Evolutionary conservation across 35 echinoderm and acorn worm genomes (phyloP).

Genomic region (Ophiothrix spiculata): DNA sequence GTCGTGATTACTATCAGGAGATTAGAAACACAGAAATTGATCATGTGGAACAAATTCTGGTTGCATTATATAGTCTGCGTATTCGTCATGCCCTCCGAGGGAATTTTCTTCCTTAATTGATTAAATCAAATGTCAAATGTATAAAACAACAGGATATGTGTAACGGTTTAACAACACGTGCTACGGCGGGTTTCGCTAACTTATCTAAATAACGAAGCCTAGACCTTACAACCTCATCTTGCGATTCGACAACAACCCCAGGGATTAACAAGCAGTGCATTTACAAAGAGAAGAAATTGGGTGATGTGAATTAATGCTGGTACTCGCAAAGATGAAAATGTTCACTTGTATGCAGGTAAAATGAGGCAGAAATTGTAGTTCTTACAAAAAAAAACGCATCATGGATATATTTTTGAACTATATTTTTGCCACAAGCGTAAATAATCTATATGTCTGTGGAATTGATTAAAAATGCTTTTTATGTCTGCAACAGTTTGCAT

Average conservation of each 20-base stretch:
- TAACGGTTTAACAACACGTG: not conserved
- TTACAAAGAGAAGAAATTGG: too few relatives aligned
- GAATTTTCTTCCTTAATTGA: not conserved
- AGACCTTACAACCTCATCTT: not conserved
- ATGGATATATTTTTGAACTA: too few relatives aligned
- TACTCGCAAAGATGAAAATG: too few relatives aligned
- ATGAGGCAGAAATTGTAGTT: too few relatives aligned
- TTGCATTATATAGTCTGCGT: not conserved
- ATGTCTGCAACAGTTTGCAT: too few relatives aligned
- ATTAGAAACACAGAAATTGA: not conserved
- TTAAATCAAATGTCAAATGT: conserved; percentile 1
- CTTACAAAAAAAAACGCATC: too few relatives aligned
- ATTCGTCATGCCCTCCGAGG: not conserved
- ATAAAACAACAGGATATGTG: conserved; percentile 1
- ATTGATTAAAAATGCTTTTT: too few relatives aligned
- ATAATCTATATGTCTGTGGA: too few relatives aligned
- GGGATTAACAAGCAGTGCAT: not conserved
- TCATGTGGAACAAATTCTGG: not conserved
- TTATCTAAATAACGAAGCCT: not conserved
- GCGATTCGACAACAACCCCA: not conserved
- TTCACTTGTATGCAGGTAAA: too few relatives aligned
- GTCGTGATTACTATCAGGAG: not conserved
- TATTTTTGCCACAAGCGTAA: too few relatives aligned
- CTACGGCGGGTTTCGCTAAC: not conserved
- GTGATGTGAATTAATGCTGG: too few relatives aligned